Evolutionary conservation across 2,113 vertebrate genomes (phyloP).

Genomic region (Kobus ellipsiprymnus): DNA sequence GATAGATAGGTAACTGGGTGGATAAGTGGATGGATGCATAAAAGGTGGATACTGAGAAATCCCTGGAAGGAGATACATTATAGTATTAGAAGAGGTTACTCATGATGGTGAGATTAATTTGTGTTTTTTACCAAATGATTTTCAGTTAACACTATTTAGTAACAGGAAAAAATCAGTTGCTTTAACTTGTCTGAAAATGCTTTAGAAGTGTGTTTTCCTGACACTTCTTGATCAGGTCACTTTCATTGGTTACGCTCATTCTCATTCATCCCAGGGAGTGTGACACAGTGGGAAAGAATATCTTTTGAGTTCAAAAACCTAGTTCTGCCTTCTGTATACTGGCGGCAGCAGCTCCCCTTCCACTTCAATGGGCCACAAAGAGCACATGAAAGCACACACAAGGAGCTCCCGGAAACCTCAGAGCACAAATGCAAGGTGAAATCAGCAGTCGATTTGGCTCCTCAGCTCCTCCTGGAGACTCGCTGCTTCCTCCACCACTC

Average conservation of each 20-base stretch:
- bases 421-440: not conserved
- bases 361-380: not conserved
- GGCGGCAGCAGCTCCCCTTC: not conserved
- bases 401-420: not conserved
- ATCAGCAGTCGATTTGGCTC: not conserved
- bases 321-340: not conserved
- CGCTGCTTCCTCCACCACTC: not conserved
- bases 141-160: not conserved
- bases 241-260: not conserved
- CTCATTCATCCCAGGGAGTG: not conserved
- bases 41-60: not conserved
- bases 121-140: not conserved
- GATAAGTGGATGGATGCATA: not conserved
- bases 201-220: not conserved
- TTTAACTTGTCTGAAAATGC: not conserved
- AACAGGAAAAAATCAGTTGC: not conserved
- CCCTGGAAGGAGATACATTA: not conserved
- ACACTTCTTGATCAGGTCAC: not conserved
- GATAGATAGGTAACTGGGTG: not conserved
- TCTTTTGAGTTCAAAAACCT: not conserved
- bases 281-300: not conserved
- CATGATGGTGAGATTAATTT: not conserved
- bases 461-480: not conserved
- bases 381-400: not conserved
- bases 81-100: not conserved